Evolutionary conservation across 2,113 vertebrate species (phyloP), one percentile per base, ranked within the genome.

Genomic region (Syrmaticus mikado): DNA sequence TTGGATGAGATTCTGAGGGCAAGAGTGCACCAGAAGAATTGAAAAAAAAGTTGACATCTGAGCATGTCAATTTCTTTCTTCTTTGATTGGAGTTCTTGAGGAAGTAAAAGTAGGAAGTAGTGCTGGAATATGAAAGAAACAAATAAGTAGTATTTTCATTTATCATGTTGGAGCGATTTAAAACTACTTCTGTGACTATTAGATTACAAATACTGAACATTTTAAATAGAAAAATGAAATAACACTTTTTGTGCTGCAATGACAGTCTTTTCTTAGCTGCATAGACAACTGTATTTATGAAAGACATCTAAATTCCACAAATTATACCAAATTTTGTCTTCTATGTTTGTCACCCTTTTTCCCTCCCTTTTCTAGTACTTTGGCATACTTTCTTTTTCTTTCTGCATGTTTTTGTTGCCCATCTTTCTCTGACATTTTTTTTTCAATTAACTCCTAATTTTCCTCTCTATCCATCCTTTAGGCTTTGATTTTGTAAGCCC

Each of bases 181-280:
- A 71, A 86, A 82, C 87, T 71, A 74, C 61, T 70, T 92, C 11
- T 62, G 13, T 38, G 8, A 78, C 83, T 61, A 27, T 60, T 84
- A 72, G 66, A 70, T 82, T 82, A 65, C 36, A 91, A 85, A 85
- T 83, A 90, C 4, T 48, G 46, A 11, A 76, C 52, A 83, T 67
- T 82, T 76, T 90, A 53, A 78, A 58, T 45, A 72, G 53, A 82
- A 93, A 95, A 95, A 70, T 52, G 52, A 19, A 65, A 57, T 82
- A 3, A 87, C 91, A 82, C 76, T 8, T 8, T 24, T 24, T 50
- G 48, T 50, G 48, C 24, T 50, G 48, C 48, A 50, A 50, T 87
- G n/a, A 40, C 4, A 0, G 20, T 24, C 7, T 0, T 17, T 90
- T 81, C 68, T 76, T 18, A 84, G 24, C 30, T 71, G 58, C 38